Evolutionary conservation across 2,797 vertebrate genomes (phyloP).

Genomic region (Melanotaenia trifasciata): DNA sequence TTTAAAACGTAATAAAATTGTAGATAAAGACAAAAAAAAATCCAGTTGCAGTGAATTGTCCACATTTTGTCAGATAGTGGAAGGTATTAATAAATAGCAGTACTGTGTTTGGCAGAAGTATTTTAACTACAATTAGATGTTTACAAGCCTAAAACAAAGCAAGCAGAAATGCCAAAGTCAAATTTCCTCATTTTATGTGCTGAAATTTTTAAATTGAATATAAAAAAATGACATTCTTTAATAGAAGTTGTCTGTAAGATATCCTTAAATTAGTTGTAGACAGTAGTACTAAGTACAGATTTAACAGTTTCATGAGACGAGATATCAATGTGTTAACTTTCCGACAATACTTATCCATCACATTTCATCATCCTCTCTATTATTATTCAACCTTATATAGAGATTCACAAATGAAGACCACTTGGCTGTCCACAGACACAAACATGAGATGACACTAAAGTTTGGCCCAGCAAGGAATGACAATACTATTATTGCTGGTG

Average conservation of each 20-base stretch:
- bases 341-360: neutral
- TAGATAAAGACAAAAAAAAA: too few relatives aligned
- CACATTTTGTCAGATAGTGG: too few relatives aligned
- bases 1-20: neutral
- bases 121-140: neutral
- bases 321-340: too few relatives aligned
- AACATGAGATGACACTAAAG: constrained; percentile 99
- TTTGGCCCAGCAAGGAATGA: constrained; percentile 99
- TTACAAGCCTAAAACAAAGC: neutral
- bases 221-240: too few relatives aligned
- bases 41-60: too few relatives aligned
- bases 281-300: too few relatives aligned
- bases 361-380: neutral
- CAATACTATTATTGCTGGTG: constrained; percentile 97
- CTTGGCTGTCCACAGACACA: constrained; percentile 99
- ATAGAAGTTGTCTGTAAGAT: too few relatives aligned
- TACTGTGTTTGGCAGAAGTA: neutral
- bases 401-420: constrained; percentile 99
- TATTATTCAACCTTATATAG: constrained; percentile 69
- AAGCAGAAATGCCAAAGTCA: neutral
- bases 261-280: too few relatives aligned
- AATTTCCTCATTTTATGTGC: neutral
- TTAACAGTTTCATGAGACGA: too few relatives aligned
- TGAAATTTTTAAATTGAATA: too few relatives aligned
- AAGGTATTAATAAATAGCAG: too few relatives aligned